These are phyloP conservation scores for Erebia palarica DNA, from an alignment of 2,888 invertebrate genomes.

Conservation along the genomic window DNA sequence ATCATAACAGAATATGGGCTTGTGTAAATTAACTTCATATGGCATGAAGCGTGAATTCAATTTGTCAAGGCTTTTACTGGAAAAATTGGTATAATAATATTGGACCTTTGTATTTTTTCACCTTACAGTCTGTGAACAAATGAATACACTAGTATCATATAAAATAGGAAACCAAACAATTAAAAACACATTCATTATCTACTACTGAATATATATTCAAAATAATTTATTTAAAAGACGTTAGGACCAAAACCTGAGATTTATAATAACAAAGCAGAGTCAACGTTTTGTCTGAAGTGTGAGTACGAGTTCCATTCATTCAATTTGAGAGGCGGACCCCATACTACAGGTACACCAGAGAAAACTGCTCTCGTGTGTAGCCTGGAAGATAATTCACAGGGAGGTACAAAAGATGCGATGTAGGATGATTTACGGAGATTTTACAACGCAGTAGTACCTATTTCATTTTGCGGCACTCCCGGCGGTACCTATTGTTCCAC, in stretches of 20 bases:
- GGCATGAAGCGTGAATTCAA: not conserved
- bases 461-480: not conserved
- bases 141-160: no score
- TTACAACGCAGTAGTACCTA: not conserved
- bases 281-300: constrained; percentile 5
- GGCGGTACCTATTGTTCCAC: not conserved
- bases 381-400: constrained; percentile 4
- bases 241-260: not conserved
- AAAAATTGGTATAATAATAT: not conserved
- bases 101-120: no score
- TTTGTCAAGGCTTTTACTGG: not conserved
- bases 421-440: constrained; percentile 17
- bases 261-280: not conserved
- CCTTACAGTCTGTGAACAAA: no score
- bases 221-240: not conserved
- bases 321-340: constrained; percentile 15
- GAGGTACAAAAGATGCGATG: constrained; percentile 16
- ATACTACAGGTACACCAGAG: no score
- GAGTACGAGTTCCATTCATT: constrained; percentile 11
- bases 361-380: constrained; percentile 4
- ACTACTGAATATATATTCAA: not conserved
- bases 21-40: constrained; percentile 12
- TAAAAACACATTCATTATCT: no score
- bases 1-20: constrained; percentile 9
- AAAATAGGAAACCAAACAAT: not conserved